Evolutionary conservation across 1,140 invertebrate species (phyloP), one percentile per base, ranked within the genome.

Genomic region (Drosophila oshimai): DNA sequence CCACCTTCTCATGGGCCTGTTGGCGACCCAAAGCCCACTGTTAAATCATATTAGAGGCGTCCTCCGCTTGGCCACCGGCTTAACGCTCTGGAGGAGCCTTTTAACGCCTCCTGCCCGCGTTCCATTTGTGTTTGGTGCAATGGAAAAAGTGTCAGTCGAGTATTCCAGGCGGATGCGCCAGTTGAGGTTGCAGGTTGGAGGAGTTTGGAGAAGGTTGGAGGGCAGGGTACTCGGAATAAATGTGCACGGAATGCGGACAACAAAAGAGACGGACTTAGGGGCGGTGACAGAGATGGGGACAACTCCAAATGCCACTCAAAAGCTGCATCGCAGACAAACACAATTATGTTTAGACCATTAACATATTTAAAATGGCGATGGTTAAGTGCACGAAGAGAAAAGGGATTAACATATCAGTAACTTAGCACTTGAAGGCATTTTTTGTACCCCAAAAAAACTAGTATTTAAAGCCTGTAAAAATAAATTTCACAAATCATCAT

Each of bases 71-170:
- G 20, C 29, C 55, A 29, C 42, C 18, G 36, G 31, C 49, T 72
- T 42, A 50, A 42, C 20, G 9, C 47, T 31, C 46, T n/a, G 47
- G 47, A 53, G 46, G 28, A 57, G 53, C 46, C 15, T 24, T 57
- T 57, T 53, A 53, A 24, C 53, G 46, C 54, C 12, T 26, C 42
- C 33, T 28, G n/a, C 36, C 29, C 22, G 26, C 28, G 15, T 65
- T 65, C 33, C 58, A 44, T 65, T 76, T 68, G 67, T 72, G 73
- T 22, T 64, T 44, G 55, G 60, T 51, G 57, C 61, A 64, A 42
- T 50, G 51, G 34, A 73, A 67, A 87, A 74, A 81, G 73, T 87
- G 81, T 88, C 81, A 87, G 51, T 67, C 54, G 53, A 84, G 55
- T 60, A 67, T 79, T 55, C 39, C 72, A 47, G 49, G 42, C 53